These are phyloP conservation scores for Urocyon cinereoargenteus DNA, from an alignment of 2,797 vertebrate genomes.

Conservation along the genomic window DNA sequence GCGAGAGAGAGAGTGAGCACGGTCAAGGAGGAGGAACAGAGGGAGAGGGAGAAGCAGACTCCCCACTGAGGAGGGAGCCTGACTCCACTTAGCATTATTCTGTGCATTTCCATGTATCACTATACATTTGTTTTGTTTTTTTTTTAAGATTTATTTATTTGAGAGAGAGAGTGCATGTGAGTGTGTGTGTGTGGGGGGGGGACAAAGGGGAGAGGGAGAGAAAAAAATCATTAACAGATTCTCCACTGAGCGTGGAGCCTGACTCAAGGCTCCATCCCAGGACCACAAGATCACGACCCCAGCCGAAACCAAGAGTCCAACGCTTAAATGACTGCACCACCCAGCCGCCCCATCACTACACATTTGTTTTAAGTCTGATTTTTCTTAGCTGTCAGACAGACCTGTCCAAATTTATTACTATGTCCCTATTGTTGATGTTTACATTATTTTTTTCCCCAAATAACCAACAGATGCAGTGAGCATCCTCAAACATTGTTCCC, in stretches of 20 bases:
- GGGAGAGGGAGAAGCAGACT: neutral
- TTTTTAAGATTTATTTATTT: neutral
- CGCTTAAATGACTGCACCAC: neutral
- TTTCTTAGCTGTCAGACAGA: slow-evolving; percentile 29
- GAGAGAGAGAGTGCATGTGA: neutral
- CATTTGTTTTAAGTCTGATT: slow-evolving; percentile 22
- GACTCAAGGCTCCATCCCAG: neutral
- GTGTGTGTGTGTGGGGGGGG: neutral
- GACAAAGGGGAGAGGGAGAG: neutral
- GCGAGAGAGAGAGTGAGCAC: neutral
- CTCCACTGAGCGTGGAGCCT: neutral
- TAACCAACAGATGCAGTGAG: neutral
- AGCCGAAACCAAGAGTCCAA: neutral
- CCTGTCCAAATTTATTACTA: slow-evolving; percentile 7
- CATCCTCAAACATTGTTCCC: neutral
- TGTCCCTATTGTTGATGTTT: neutral
- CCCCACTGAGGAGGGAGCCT: neutral
- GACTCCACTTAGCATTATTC: neutral
- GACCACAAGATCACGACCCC: neutral
- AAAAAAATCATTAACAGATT: neutral
- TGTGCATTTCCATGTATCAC: neutral
- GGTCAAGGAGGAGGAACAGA: neutral
- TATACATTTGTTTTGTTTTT: neutral
- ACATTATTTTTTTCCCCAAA: neutral
- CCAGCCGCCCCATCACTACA: neutral